These are phyloP conservation scores for Neoaliturus tenellus DNA, from an alignment of 2,888 invertebrate genomes.

Conservation along the genomic window DNA sequence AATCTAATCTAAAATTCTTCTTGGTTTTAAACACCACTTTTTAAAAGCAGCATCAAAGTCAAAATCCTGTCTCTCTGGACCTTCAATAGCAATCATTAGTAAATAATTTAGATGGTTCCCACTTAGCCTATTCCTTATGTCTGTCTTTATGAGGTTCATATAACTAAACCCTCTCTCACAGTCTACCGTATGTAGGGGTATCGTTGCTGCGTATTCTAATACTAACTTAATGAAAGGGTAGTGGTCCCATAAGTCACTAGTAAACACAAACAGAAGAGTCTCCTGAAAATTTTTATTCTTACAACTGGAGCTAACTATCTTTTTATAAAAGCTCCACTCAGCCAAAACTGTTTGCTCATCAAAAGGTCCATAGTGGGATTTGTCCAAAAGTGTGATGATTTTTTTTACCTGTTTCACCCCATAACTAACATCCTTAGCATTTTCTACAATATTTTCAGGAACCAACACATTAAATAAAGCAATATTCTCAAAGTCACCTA, in stretches of 20 bases:
- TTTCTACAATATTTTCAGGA: not conserved
- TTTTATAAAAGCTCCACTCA: not conserved
- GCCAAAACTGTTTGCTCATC: not conserved
- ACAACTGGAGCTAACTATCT: not conserved
- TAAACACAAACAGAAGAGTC: not conserved
- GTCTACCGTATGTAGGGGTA: not conserved
- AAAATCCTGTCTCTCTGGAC: not conserved
- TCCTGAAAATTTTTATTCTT: not conserved
- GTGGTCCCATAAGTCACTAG: not conserved
- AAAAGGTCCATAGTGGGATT: not conserved
- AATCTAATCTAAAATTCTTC: too few relatives aligned
- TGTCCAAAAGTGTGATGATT: not conserved
- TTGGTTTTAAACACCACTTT: too few relatives aligned
- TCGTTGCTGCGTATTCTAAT: not conserved
- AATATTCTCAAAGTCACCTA: not conserved
- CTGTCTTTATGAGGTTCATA: not conserved
- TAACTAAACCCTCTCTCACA: slow-evolving; percentile 9
- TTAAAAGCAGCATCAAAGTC: not conserved
- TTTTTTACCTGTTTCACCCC: not conserved
- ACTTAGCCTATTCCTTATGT: not conserved
- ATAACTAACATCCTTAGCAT: not conserved
- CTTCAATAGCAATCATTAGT: not conserved
- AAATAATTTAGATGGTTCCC: not conserved
- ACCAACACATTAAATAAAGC: not conserved
- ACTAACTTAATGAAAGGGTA: not conserved